Percentiles rank a stretch among this genome's conserved stretches.
These are phyloP conservation scores for Caranx ignobilis DNA, from an alignment of 2,113 vertebrate species.

Conservation along the genomic window DNA sequence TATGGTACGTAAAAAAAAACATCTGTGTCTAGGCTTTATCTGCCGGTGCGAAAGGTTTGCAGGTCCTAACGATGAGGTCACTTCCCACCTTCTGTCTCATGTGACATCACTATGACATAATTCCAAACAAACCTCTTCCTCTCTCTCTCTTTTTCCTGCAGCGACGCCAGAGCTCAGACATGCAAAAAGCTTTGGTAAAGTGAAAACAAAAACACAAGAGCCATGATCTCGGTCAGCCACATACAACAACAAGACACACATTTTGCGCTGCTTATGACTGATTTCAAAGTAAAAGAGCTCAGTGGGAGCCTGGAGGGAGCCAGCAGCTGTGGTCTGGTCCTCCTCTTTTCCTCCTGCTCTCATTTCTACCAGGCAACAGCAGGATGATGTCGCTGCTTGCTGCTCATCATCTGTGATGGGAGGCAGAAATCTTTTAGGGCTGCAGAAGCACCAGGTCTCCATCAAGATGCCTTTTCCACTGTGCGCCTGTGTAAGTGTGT, in stretches of 20 bases:
- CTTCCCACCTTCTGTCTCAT: neutral
- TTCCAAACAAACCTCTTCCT: neutral
- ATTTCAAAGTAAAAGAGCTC: neutral
- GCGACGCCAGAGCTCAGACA: neutral
- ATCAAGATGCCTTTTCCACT: constrained; percentile 26
- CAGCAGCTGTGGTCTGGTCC: neutral
- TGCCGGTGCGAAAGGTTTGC: too few relatives aligned
- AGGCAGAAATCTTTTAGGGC: constrained; percentile 21
- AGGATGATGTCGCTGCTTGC: constrained; percentile 57
- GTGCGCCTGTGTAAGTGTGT: neutral
- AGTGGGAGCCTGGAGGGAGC: neutral
- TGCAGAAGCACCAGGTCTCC: constrained; percentile 33
- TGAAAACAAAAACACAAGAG: neutral
- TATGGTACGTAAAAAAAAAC: neutral
- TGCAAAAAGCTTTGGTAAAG: neutral
- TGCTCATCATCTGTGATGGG: constrained; percentile 43
- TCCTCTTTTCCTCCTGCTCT: neutral
- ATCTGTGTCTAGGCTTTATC: neutral
- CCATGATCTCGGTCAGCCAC: neutral
- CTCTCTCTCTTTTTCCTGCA: neutral
- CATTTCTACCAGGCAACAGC: constrained; percentile 59
- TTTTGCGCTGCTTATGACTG: neutral
- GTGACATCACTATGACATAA: neutral
- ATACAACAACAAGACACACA: neutral
- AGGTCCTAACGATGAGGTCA: neutral